Conservation (phyloP, 2,113 vertebrate species). For the Triplophysa tibetana region DNA sequence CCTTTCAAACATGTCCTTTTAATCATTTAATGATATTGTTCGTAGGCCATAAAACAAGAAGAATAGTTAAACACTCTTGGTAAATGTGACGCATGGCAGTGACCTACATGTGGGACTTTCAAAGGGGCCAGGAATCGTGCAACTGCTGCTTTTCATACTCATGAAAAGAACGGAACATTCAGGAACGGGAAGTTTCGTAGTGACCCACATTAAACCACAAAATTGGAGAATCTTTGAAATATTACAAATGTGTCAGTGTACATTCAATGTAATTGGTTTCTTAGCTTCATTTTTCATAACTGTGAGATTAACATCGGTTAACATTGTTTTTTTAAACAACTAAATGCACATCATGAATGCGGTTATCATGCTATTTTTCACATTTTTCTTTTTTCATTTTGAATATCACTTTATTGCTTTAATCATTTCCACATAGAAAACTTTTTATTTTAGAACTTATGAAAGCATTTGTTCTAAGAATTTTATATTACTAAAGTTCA, state of each 20-base stretch:
- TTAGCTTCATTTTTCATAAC: neutral
- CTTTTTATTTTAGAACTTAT: too few relatives aligned
- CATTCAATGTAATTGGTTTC: neutral
- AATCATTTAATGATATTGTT: neutral
- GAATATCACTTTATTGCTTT: too few relatives aligned
- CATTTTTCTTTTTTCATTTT: too few relatives aligned
- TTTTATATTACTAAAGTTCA: too few relatives aligned
- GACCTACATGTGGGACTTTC: slow-evolving; percentile 43
- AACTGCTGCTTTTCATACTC: neutral
- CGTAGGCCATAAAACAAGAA: neutral
- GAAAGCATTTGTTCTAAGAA: too few relatives aligned
- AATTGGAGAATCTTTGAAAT: neutral
- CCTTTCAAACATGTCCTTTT: neutral
- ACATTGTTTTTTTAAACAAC: too few relatives aligned
- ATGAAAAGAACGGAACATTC: neutral
- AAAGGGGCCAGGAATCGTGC: slow-evolving; percentile 44
- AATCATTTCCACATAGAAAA: too few relatives aligned
- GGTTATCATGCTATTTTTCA: too few relatives aligned
- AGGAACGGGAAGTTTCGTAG: slow-evolving; percentile 33
- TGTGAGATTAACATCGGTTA: too few relatives aligned
- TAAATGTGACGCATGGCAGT: slow-evolving; percentile 6
- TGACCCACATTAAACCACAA: slow-evolving; percentile 38
- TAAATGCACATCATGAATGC: too few relatives aligned
- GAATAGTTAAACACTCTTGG: neutral
- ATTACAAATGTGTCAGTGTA: neutral